Evolutionary conservation across 2,888 invertebrate species (phyloP).

Genomic region (Odontothrips loti): DNA sequence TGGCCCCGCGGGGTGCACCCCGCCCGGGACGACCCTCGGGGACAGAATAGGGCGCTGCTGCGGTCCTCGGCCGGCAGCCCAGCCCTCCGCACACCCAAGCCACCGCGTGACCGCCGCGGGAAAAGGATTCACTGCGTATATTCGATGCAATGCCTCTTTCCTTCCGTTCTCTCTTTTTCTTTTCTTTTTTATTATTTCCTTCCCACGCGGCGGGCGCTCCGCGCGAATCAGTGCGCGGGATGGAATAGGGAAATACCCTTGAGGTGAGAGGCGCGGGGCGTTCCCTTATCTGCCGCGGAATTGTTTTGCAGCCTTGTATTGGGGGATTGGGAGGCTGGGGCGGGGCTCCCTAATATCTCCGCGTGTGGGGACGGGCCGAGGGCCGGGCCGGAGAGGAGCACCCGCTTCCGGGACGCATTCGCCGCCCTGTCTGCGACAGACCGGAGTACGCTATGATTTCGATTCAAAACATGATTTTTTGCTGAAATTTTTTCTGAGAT

Average conservation of each 20-base stretch:
- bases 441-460: too few relatives aligned
- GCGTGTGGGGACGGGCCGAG: background rate
- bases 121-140: background rate
- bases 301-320: conserved; percentile 7
- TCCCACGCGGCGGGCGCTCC: background rate
- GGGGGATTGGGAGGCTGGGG: background rate
- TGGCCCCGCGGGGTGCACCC: too few relatives aligned
- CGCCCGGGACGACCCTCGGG: background rate
- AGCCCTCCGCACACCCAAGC: background rate
- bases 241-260: background rate
- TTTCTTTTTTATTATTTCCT: background rate
- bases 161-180: background rate
- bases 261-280: background rate
- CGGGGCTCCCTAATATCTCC: background rate
- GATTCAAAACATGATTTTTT: too few relatives aligned
- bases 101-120: background rate
- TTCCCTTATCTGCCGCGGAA: conserved; percentile 15
- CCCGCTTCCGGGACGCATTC: too few relatives aligned
- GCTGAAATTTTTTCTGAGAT: too few relatives aligned
- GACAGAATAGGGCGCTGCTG: background rate
- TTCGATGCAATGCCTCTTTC: background rate
- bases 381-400: too few relatives aligned
- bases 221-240: conserved; percentile 9
- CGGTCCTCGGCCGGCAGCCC: background rate
- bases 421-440: too few relatives aligned